Base-by-base conservation (phyloP, 2,797 vertebrate genomes). In the Hydrophis major region DNA sequence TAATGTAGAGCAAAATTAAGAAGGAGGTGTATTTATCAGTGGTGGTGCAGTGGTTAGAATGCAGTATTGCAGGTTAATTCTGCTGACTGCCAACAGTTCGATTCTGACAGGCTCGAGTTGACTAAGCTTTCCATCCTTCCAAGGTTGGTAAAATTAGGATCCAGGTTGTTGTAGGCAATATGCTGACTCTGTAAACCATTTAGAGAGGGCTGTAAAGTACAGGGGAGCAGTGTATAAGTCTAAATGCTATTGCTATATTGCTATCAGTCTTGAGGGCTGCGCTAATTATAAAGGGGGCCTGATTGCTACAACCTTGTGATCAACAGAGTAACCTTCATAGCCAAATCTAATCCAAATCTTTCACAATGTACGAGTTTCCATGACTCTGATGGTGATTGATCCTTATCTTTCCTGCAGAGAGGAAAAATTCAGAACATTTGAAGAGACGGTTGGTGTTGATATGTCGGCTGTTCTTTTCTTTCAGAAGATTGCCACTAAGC, bases 371-470 rank as follows among this genome's bases (percentile, higher is more conserved):
- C 7, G 27, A 0, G 50, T 7, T 16, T n/a, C 27, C 59, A 93
- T 11, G 93, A 2, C 93, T 61, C 1, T 60, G 32, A 88, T 5
- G 61, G 87, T 60, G 2, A 86, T 6, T 87, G 56, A 27, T 47
- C 87, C 27, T 89, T 88, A 3, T 56, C 32, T 42, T 95, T 93
- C 13, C 61, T 22, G 32, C 32, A 96, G 96, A 61, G 96, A 94
- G 74, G 93, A 95, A 92, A 95, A 95, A 89, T 96, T 97, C 94
- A 96, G 78, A 94, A 96, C 95, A 87, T 96, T 94, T 63, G 94
- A 87, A 91, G 92, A 95, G 60, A 18, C 56, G 57, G 94, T 89
- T 0, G 96, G 94, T 0, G 0, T 97, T 61, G 94, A 97, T 92
- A 50, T 96, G 18, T 86, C 92, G 37, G 32, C 94, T 94, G 96